phyloP scores from a whole-genome alignment of 2,113 vertebrate genomes.

The Hystrix brachyura region DNA sequence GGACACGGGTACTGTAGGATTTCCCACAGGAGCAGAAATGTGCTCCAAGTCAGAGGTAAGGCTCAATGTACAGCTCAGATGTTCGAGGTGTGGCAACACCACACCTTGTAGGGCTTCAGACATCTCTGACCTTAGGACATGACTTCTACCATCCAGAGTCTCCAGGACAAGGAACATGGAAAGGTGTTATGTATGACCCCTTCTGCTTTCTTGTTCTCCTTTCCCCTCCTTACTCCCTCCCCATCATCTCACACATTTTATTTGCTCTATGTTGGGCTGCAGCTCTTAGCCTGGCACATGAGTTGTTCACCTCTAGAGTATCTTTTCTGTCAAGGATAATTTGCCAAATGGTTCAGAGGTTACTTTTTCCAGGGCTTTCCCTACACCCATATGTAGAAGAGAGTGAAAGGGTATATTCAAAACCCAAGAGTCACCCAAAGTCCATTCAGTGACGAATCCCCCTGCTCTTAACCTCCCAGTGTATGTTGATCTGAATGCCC shows the following conservation, averaged over 20 bases:
- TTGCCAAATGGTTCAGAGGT: conserved; percentile 25
- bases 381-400: not conserved
- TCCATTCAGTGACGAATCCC: accelerated
- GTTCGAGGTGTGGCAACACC: accelerated
- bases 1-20: not conserved
- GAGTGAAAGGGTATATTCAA: not conserved
- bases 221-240: too few species aligned
- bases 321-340: not conserved
- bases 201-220: not conserved
- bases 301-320: not conserved
- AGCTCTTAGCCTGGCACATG: not conserved
- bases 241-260: accelerated
- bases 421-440: not conserved
- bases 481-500: not conserved
- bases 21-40: not conserved
- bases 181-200: accelerated
- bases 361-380: not conserved
- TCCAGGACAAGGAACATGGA: not conserved
- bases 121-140: not conserved
- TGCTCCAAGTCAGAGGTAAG: not conserved
- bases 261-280: not conserved
- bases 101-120: not conserved
- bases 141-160: not conserved
- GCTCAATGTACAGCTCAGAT: accelerated
- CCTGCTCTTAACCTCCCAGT: not conserved